Base-by-base conservation (phyloP, 2,888 invertebrate genomes). In the Athalia circularis region DNA sequence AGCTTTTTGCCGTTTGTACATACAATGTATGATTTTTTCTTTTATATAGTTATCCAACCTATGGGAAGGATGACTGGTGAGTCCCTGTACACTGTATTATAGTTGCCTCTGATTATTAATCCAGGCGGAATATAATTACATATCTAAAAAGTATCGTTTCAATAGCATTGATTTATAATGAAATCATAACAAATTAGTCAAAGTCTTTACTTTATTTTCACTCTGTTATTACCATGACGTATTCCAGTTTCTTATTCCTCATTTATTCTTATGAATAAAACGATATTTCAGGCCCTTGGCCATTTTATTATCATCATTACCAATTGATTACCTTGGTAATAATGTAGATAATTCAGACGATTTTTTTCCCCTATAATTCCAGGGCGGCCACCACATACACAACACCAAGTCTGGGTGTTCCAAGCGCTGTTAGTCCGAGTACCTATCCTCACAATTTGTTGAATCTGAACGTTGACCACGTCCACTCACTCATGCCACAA, bases 31-130 rank as follows among this genome's bases (percentile, higher is more conserved):
- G 80, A 84, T 87, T 86, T 87, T 84, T 85, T 88, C 88, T 84
- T 82, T 87, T 85, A 86, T 89, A 87, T 90, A 92, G 92, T 92
- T 92, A 92, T 91, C 92, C 92, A 88, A 91, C 92, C 88, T 92
- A 92, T 91, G 92, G 92, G 89, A 92, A 92, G 92, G 92, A 92
- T 89, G 92, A 92, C 89, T 92, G 92, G 92, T 92, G 91, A 92
- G 92, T 91, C 86, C 85, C 85, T 87, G 86, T 85, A 87, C 83
- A 85, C 86, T 86, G 86, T 87, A 86, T 85, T 86, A 85, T 88
- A 85, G 79, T 80, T 72, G 67, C 77, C 78, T 79, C 47, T 74
- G 65, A 76, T 74, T 61, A 45, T 64, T 45, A 48, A 65, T 65
- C n/a, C 11, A 6, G 64, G 29, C 47, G 11, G 48, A 5, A 3